phyloP scores from a whole-genome alignment of 2,797 vertebrate genomes.

The Hirundo rustica region DNA sequence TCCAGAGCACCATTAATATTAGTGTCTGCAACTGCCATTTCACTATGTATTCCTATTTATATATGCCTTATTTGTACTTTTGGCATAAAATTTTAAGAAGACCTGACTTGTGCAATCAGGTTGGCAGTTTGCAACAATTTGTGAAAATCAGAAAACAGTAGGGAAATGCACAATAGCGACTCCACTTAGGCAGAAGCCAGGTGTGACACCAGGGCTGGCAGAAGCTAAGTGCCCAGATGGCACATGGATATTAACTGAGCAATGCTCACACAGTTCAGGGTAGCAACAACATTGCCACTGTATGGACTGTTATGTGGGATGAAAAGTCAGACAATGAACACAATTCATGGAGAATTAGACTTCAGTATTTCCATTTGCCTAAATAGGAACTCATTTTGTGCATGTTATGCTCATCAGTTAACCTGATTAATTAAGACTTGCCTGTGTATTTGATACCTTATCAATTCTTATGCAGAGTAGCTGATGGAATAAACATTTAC shows the following conservation, averaged over 20 bases:
- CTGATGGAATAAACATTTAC: not conserved
- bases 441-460: not conserved
- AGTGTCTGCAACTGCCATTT: not conserved
- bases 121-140: not conserved
- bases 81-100: not conserved
- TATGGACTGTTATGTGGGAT: not conserved
- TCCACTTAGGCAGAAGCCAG: not conserved
- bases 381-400: not conserved
- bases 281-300: not conserved
- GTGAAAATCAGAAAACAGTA: not conserved
- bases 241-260: not conserved
- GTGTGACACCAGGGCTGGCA: not conserved
- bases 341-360: not conserved
- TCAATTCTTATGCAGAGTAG: not conserved
- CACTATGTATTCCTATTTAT: not conserved
- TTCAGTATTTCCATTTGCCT: not conserved
- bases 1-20: not conserved
- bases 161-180: not conserved
- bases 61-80: not conserved
- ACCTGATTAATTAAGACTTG: not conserved
- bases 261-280: not conserved
- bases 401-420: not conserved
- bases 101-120: not conserved
- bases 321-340: not conserved
- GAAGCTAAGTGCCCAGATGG: not conserved